Evolutionary conservation across 2,113 vertebrate species (phyloP).

Genomic region (Myrmecophaga tridactyla): DNA sequence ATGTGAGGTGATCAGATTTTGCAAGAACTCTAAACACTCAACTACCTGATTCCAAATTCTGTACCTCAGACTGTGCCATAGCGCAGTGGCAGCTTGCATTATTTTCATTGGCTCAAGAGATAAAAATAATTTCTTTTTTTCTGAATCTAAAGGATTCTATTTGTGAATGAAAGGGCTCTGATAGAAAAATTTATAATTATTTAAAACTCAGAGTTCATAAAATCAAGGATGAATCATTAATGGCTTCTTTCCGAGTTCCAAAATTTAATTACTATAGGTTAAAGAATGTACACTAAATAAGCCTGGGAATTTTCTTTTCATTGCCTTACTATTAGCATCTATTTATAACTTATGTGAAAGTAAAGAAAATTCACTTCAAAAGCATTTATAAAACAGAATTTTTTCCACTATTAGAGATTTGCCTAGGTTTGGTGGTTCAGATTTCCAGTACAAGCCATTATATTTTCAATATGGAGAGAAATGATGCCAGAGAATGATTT

Average conservation of each 20-base stretch:
- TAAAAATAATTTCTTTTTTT: background rate
- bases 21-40: background rate
- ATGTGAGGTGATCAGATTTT: background rate
- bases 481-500: background rate
- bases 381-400: background rate
- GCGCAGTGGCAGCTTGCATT: background rate
- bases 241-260: background rate
- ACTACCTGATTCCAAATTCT: background rate
- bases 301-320: background rate
- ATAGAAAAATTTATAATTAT: background rate
- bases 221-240: background rate
- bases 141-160: background rate
- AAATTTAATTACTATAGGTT: background rate
- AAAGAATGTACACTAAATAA: background rate
- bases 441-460: background rate
- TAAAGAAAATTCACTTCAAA: conserved; percentile 9
- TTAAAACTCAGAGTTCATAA: background rate
- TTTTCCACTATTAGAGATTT: conserved; percentile 9
- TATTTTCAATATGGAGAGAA: background rate
- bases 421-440: background rate
- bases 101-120: background rate
- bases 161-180: background rate
- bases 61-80: background rate
- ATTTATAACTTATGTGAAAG: background rate
- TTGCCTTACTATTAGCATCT: background rate